Percentiles rank a stretch among this genome's conserved stretches.
Evolutionary conservation across 2,113 vertebrate species (phyloP).

Genomic region (Sylvia atricapilla): DNA sequence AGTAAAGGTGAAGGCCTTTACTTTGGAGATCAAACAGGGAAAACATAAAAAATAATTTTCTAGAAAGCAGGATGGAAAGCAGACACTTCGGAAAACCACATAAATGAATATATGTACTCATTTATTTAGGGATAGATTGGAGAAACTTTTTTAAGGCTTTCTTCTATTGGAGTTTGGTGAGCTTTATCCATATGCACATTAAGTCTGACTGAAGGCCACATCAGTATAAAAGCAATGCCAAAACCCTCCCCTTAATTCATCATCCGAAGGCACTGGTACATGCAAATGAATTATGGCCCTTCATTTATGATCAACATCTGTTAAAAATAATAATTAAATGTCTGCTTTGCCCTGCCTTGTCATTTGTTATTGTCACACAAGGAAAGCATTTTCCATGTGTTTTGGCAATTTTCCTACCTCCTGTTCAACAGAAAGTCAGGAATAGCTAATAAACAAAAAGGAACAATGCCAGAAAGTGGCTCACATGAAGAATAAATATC

Average conservation of each 20-base stretch:
- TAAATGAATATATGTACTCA: background rate
- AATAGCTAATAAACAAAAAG: background rate
- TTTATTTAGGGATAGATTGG: background rate
- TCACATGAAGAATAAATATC: background rate
- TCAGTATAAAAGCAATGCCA: background rate
- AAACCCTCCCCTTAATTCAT: background rate
- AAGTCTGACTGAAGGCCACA: background rate
- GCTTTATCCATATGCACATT: background rate
- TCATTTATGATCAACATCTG: background rate
- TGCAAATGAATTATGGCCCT: background rate
- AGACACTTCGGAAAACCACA: background rate
- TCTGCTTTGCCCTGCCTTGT: background rate
- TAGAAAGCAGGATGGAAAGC: background rate
- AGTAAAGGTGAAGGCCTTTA: background rate
- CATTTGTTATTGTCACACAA: background rate
- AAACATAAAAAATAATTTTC: background rate
- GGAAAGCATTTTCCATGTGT: background rate
- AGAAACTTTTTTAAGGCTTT: background rate
- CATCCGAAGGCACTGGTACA: background rate
- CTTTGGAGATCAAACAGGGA: background rate
- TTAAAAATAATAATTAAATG: background rate
- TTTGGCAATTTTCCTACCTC: conserved; percentile 1
- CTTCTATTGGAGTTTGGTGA: background rate
- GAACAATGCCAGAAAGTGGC: background rate
- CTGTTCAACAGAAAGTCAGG: background rate